Conservation (phyloP, 1,140 invertebrate genomes). For the Zaprionus nigranus region DNA sequence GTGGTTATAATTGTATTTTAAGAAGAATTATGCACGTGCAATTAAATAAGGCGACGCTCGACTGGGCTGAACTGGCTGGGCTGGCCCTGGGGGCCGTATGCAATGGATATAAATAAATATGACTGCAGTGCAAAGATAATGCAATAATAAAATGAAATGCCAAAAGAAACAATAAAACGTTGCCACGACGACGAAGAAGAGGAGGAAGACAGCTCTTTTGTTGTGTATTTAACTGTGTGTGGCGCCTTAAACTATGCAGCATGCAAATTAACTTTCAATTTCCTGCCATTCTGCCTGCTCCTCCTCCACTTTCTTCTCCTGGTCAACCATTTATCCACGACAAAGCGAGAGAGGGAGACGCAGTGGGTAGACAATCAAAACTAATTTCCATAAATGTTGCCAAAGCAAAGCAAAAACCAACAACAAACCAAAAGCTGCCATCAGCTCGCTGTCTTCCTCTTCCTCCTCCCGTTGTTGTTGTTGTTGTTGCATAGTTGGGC, state of each 20-base stretch:
- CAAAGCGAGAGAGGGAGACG: slow-evolving; percentile 7
- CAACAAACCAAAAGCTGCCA: slow-evolving; percentile 57
- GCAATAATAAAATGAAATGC: slow-evolving; percentile 70
- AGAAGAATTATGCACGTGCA: slow-evolving; percentile 81
- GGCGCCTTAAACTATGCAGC: slow-evolving; percentile 61
- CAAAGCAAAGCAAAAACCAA: slow-evolving; percentile 63
- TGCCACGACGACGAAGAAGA: neutral
- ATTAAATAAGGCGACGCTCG: slow-evolving; percentile 73
- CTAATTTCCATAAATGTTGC: slow-evolving; percentile 82
- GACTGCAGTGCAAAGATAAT: slow-evolving; percentile 58
- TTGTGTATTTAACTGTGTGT: slow-evolving; percentile 74
- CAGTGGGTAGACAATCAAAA: slow-evolving; percentile 76
- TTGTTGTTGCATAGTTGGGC: slow-evolving; percentile 60
- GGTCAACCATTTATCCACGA: neutral
- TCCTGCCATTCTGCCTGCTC: slow-evolving; percentile 38
- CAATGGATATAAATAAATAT: slow-evolving; percentile 57
- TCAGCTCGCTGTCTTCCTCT: slow-evolving; percentile 32
- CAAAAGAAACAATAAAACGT: slow-evolving; percentile 59
- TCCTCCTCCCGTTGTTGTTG: neutral
- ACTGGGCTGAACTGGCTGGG: slow-evolving; percentile 1
- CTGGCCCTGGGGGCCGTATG: slow-evolving; percentile 25
- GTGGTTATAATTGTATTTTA: slow-evolving; percentile 77
- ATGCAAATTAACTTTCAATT: slow-evolving; percentile 84
- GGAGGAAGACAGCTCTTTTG: slow-evolving; percentile 63
- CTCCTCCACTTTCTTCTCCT: neutral